A percentile compares a stretch with the other conserved stretches of the same genome.
Conservation (phyloP, 1,140 invertebrate genomes). For the Planococcus citri region DNA sequence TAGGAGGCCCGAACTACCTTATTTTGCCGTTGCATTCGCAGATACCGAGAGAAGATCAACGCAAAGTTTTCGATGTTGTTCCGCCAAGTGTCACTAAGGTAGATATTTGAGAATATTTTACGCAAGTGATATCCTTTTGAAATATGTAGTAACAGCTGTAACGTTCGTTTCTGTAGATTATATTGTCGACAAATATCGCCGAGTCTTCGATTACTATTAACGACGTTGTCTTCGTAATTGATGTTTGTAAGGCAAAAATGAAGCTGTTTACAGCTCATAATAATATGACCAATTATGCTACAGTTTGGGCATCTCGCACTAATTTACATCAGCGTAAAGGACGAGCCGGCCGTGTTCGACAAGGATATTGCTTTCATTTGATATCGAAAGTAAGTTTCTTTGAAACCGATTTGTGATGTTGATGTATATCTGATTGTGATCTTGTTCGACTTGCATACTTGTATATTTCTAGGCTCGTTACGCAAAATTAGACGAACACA, state of each 20-base stretch:
- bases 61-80: constrained; percentile 70
- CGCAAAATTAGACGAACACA: constrained; percentile 70
- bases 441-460: background rate
- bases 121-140: constrained; percentile 7
- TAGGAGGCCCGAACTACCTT: constrained; percentile 44
- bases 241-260: constrained; percentile 89
- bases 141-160: background rate
- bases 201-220: constrained; percentile 94
- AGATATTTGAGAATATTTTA: too few species aligned
- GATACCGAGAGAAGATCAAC: constrained; percentile 77
- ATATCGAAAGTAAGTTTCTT: constrained; percentile 47
- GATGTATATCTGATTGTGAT: background rate
- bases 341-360: constrained; percentile 73
- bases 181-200: constrained; percentile 82
- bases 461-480: constrained; percentile 42
- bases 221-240: constrained; percentile 91
- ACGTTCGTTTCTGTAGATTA: constrained; percentile 42
- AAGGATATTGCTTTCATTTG: constrained; percentile 81
- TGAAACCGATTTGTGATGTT: background rate
- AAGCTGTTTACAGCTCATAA: constrained; percentile 91
- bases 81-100: constrained; percentile 56
- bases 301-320: constrained; percentile 82
- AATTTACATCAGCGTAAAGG: constrained; percentile 85
- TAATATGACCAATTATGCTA: constrained; percentile 89
- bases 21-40: constrained; percentile 83